Base-by-base conservation (phyloP, 2,113 vertebrate genomes). In the Proteles cristata region DNA sequence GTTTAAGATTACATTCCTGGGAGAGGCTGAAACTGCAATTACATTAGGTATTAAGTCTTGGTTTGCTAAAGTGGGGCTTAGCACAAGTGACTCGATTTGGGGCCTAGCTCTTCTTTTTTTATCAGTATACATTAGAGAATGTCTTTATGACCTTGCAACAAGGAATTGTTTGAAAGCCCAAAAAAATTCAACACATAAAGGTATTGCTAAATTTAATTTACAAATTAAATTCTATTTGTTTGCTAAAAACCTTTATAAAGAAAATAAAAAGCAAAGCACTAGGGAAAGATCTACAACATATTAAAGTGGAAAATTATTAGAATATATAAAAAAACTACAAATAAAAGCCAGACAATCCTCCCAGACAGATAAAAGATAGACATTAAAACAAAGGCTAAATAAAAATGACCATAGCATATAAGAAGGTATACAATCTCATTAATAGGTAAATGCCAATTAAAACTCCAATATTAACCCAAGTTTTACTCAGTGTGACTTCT, bases 211-310 rank as follows among this genome's bases (percentile, higher is more conserved):
- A 65, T 92, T 55, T 71, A 85, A 66, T 89, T 89, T 71, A 48
- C 35, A 79, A 95, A 73, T 90, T 79, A 45, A 80, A 89, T 80
- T 93, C 14, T 79, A 48, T 45, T 79, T 95, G 61, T 43, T 89
- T 71, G 45, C 17, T 5, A 55, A 74, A 87, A 71, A 43, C 50
- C 16, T 66, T 66, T 58, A 25, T 31, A 89, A 53, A 33, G 5
- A 81, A 93, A 83, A 79, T 11, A 48, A 69, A 88, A 45, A 71
- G n/a, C 15, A 43, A 55, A 16, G 55, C 7, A 58, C 6, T 77
- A 66, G 17, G 12, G 50, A 69, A 84, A 77, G 28, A 10, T 21
- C 23, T 48, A 26, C 7, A 74, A 81, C 66, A 61, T 15, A 93
- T 45, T 68, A 76, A 90, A 90, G n/a, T 90, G 14, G 9, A 89